These are phyloP conservation scores for Harmothoe impar DNA, from an alignment of 2,888 invertebrate genomes.

Conservation along the genomic window DNA sequence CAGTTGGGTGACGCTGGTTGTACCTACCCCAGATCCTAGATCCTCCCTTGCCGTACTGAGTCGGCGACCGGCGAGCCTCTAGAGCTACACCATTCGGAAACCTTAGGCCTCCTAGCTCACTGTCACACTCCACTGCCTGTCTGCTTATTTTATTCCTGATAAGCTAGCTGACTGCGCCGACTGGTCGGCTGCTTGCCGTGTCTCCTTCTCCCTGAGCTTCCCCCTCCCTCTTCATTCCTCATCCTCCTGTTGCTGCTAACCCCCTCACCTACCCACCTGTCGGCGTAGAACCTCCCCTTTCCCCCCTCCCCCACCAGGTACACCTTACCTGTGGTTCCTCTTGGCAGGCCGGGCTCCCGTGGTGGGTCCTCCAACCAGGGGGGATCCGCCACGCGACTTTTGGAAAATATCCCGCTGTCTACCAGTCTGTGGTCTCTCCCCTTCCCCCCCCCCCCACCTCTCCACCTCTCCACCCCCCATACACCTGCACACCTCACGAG, in stretches of 20 bases:
- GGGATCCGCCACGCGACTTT: background rate
- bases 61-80: conserved; percentile 42
- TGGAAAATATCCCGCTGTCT: background rate
- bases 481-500: background rate
- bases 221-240: no score
- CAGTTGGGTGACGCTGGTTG: background rate
- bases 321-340: background rate
- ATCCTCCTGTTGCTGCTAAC: background rate
- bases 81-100: conserved; percentile 29
- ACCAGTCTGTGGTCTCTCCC: background rate
- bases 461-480: background rate
- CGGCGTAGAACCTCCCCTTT: background rate
- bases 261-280: background rate
- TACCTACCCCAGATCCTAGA: conserved; percentile 47
- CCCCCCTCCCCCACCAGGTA: background rate
- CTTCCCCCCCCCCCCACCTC: background rate
- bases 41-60: background rate
- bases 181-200: background rate
- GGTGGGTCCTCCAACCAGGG: background rate
- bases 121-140: conserved; percentile 54
- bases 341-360: background rate
- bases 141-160: conserved; percentile 56
- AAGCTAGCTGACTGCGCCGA: conserved; percentile 26
- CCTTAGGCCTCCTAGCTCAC: conserved; percentile 51
- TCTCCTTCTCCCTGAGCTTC: background rate